Evolutionary conservation across 2,888 invertebrate species (phyloP), one percentile per base, ranked within the genome.

Genomic region (Nezara viridula): DNA sequence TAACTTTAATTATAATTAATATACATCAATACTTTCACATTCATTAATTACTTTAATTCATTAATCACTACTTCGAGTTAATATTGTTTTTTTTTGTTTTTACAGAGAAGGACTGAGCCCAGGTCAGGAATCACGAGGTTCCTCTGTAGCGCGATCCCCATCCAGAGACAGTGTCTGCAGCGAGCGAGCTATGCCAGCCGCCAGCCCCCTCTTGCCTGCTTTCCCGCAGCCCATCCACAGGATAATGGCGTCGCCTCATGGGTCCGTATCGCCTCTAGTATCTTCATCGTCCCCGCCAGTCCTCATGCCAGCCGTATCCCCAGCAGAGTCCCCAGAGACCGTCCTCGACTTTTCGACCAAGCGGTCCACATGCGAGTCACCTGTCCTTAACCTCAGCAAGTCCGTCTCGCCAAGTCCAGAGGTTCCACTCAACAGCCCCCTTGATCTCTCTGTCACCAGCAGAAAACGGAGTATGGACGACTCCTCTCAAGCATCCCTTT

Each of bases 281-380:
- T 94, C 95, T 14, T 96, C 96, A 88, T 95, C 95, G 55, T 94
- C 95, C n/a, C 95, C 95, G 44, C 94, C 95, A 16, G 91, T 91
- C 77, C 89, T 91, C 37, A 86, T 91, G 32, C 91, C 91, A 4
- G 90, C 90, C 24, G 94, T 95, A 66, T 95, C 96, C 90, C 94
- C 94, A 2, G 93, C 93, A 60, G 94, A 93, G 85, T 94, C 95
- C 90, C 94, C 94, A 73, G 95, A 95, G 52, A 94, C 95, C 4
- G 96, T 96, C 55, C 93, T 98, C n/a, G 93, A 98, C 93, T 98
- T 97, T 92, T 97, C 97, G 93, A 95, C 96, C 49, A 96, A 96
- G 92, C 94, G 95, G 91, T 89, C 90, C 55, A 55, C 91, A 49
- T 90, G 89, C 40, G 94, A 95, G 44, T 91, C 91, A 96, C 91